Percentiles rank a stretch among this genome's conserved stretches.
These are phyloP conservation scores for Drosophila pseudotalamancana DNA, from an alignment of 2,888 invertebrate species.

Conservation along the genomic window DNA sequence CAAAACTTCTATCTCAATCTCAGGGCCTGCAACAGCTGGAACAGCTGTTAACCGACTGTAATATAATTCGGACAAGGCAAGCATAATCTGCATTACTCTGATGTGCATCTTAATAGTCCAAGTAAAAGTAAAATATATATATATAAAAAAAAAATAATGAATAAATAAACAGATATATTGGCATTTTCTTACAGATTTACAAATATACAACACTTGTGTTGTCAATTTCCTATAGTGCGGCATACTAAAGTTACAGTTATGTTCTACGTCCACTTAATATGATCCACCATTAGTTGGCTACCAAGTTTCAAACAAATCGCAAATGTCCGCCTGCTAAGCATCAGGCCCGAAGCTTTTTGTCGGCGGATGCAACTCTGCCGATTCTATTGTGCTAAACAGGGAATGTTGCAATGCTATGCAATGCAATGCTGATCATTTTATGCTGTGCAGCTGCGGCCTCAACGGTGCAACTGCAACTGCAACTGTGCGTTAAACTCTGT, in stretches of 20 bases:
- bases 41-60: no score
- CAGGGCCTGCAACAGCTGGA: slow-evolving; percentile 5
- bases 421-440: slow-evolving; percentile 14
- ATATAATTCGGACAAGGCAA: no score
- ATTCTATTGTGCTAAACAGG: slow-evolving; percentile 40
- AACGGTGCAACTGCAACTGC: slow-evolving; percentile 37
- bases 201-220: no score
- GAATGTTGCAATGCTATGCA: slow-evolving; percentile 37
- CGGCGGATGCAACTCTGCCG: slow-evolving; percentile 17
- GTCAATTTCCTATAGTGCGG: slow-evolving; percentile 49
- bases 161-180: no score
- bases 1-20: slow-evolving; percentile 11
- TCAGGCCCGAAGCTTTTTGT: slow-evolving; percentile 37
- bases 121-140: no score
- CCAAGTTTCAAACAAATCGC: slow-evolving; percentile 49
- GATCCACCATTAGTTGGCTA: slow-evolving; percentile 55
- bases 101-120: no score
- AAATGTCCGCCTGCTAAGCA: slow-evolving; percentile 28
- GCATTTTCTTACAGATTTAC: no score
- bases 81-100: no score
- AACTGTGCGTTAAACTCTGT: slow-evolving; percentile 44
- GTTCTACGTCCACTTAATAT: slow-evolving; percentile 29
- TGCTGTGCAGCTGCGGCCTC: slow-evolving; percentile 9
- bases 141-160: no score
- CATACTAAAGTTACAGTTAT: slow-evolving; percentile 55